These are phyloP conservation scores for Cantharis lateralis DNA, from an alignment of 2,888 invertebrate genomes.

Conservation along the genomic window DNA sequence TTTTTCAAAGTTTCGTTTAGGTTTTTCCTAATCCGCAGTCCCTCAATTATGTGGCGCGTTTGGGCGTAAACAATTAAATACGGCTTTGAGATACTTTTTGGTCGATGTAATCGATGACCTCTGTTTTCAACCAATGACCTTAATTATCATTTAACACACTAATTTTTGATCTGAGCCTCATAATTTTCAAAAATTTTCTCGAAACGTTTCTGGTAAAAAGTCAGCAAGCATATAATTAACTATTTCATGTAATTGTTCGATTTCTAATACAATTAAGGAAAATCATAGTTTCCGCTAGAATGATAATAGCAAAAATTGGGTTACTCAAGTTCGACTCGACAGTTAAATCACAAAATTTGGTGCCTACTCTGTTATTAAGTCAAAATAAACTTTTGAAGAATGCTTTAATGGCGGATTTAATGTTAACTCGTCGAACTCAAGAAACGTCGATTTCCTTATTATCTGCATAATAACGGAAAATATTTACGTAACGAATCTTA, in stretches of 20 bases:
- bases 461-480: slow-evolving; percentile 12
- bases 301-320: background rate
- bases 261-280: background rate
- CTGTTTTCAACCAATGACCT: background rate
- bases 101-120: background rate
- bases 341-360: background rate
- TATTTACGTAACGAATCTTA: slow-evolving; percentile 2
- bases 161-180: background rate
- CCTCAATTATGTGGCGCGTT: background rate
- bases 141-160: background rate
- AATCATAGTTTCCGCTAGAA: background rate
- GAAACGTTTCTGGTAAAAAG: background rate
- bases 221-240: background rate
- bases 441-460: background rate
- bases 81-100: background rate
- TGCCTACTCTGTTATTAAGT: background rate
- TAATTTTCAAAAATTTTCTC: background rate
- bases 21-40: background rate
- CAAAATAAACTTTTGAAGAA: background rate
- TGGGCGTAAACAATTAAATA: background rate
- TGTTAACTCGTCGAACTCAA: background rate
- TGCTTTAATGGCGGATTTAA: background rate
- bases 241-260: background rate
- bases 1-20: background rate
- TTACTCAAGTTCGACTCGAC: background rate